Base-by-base conservation (phyloP, 1,140 invertebrate species). In the Archivesica marissinica region DNA sequence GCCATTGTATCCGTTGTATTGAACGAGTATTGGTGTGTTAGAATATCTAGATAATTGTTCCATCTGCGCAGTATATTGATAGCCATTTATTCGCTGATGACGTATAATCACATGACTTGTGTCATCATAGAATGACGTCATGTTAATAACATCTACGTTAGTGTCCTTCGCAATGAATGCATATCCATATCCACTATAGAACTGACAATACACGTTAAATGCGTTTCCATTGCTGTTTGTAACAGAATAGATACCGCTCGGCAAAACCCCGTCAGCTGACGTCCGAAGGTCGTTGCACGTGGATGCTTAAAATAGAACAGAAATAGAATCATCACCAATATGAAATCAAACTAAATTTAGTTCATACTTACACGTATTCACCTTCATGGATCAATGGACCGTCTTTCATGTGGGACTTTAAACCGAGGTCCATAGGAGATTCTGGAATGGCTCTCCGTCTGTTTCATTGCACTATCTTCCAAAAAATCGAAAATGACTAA, bases 181-280 rank as follows among this genome's bases (percentile, higher is more conserved):
- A 35, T 85, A 72, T 59, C 47, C 70, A 61, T 70, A 33, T 74
- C 61, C 61, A 23, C n/a, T 38, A 20, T 61, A 28, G 39, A 66
- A 77, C 20, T 75, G 44, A 38, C 83, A 85, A 47, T 68, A 75
- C 20, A 85, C 56, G 28, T 28, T 23, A 28, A 75, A 50, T n/a
- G 9, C 30, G 30, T 47, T 20, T 25, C 79, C 79, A 23, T 38
- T 41, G 30, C 23, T 59, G 23, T 52, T 56, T 11, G 66, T 47
- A 4, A 68, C 33, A 39, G 41, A 52, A 25, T 70, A 70, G 13
- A 39, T 52, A 25, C 66, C 52, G 41, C 33, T 59, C 61, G 44
- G 17, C n/a, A 82, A 30, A 56, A 11, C 25, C 2, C 44, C 64
- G 38, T 72, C 56, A 4, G 66, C 39, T 41, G 13, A 33, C 20